Conservation (phyloP, 1,140 invertebrate genomes). For the silkworm (Bombyx mori) region DNA sequence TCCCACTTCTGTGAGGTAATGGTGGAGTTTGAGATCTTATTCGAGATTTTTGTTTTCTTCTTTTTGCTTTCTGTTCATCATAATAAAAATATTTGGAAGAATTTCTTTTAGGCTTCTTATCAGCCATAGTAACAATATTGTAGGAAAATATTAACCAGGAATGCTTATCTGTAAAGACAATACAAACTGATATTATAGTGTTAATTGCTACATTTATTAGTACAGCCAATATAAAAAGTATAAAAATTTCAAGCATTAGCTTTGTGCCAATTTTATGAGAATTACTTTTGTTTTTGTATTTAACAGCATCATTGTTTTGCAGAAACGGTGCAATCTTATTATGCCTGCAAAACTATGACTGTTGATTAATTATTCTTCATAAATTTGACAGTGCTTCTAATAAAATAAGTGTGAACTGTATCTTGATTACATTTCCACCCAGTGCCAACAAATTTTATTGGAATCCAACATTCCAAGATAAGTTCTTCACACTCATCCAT, state of each 20-base stretch:
- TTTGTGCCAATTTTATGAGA: neutral
- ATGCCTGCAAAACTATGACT: constrained; percentile 5
- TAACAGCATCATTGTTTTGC: neutral
- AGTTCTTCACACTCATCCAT: constrained; percentile 39
- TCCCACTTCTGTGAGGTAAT: constrained; percentile 27
- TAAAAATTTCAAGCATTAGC: too few species aligned
- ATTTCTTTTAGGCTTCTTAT: constrained; percentile 29
- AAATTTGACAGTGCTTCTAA: constrained; percentile 41
- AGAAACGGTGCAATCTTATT: constrained; percentile 13
- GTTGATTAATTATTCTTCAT: constrained; percentile 19
- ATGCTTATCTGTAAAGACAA: constrained; percentile 29
- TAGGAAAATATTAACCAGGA: constrained; percentile 7
- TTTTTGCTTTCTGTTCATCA: constrained; percentile 23
- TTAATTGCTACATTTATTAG: neutral
- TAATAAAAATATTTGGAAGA: constrained; percentile 26
- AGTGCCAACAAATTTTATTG: constrained; percentile 43
- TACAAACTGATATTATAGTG: constrained; percentile 8
- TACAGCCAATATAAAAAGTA: constrained; percentile 10
- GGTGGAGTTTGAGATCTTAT: constrained; percentile 46
- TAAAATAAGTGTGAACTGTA: constrained; percentile 53
- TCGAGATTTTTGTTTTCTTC: constrained; percentile 24
- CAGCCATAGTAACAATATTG: constrained; percentile 36
- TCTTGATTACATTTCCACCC: constrained; percentile 68
- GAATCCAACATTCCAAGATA: constrained; percentile 43
- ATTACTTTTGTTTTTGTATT: neutral